Evolutionary conservation across 2,888 invertebrate genomes (phyloP).

Genomic region (Parnassius orleans): DNA sequence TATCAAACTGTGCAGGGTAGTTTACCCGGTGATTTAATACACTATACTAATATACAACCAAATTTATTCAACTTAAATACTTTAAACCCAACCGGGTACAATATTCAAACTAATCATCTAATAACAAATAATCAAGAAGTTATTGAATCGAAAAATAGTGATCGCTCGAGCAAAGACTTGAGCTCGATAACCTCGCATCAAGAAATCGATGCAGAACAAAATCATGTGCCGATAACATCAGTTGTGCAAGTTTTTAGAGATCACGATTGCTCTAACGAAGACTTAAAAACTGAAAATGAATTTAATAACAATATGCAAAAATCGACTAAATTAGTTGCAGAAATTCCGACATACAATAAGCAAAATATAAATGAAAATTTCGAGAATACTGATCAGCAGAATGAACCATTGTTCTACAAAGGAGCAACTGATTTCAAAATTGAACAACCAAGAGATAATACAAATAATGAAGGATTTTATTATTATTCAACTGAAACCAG

Average conservation of each 20-base stretch:
- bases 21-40: constrained; percentile 30
- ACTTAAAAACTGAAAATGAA: constrained; percentile 39
- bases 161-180: not conserved
- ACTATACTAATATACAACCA: constrained; percentile 28
- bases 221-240: constrained; percentile 39
- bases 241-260: constrained; percentile 68
- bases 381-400: constrained; percentile 51
- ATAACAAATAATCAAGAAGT: not conserved
- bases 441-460: constrained; percentile 49
- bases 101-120: constrained; percentile 10
- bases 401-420: constrained; percentile 46
- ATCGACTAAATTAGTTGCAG: constrained; percentile 45
- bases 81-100: not conserved
- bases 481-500: constrained; percentile 50
- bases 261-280: constrained; percentile 57
- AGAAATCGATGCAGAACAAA: constrained; percentile 47
- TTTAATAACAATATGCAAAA: constrained; percentile 43
- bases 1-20: constrained; percentile 36
- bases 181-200: constrained; percentile 46
- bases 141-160: not conserved
- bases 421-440: constrained; percentile 55
- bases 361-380: constrained; percentile 55
- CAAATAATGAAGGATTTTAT: constrained; percentile 60
- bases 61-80: not conserved
- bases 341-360: constrained; percentile 45